Conservation (phyloP, 1,140 invertebrate species). For the Pantala flavescens region DNA sequence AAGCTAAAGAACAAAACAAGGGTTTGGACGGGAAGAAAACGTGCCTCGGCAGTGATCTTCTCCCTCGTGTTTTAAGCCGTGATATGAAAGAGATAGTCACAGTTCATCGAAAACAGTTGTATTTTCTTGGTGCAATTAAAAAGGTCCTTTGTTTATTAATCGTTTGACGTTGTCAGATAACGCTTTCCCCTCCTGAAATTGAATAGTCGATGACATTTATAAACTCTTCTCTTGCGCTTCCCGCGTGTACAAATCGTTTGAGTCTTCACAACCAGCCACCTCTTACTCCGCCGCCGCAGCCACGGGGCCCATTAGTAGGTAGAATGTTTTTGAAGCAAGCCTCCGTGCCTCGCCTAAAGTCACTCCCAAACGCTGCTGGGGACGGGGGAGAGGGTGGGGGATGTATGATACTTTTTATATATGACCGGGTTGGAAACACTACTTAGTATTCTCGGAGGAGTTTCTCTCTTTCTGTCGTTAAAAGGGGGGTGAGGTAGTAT, state of each 20-base stretch:
- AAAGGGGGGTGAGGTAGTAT: background rate
- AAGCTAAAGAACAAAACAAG: background rate
- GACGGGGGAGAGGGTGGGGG: background rate
- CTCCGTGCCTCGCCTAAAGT: background rate
- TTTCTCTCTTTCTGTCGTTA: background rate
- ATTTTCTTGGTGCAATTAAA: background rate
- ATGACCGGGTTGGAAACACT: background rate
- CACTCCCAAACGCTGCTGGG: background rate
- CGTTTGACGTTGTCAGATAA: background rate
- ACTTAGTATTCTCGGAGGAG: background rate
- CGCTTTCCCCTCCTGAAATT: background rate
- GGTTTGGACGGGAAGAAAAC: constrained; percentile 7
- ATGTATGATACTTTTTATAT: background rate
- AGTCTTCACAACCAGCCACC: background rate
- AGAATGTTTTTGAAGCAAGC: background rate
- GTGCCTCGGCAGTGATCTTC: constrained; percentile 6
- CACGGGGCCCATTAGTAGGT: background rate
- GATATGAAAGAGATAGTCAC: constrained; percentile 2
- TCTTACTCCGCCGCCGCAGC: background rate
- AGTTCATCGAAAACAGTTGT: background rate
- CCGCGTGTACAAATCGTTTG: background rate
- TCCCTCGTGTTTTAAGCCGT: constrained; percentile 4
- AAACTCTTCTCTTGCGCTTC: background rate
- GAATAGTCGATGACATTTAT: background rate
- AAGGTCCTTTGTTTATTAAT: background rate